Percentiles rank a stretch among this genome's conserved stretches.
Evolutionary conservation across 2,113 vertebrate species (phyloP).

Genomic region (Ciconia maguari): DNA sequence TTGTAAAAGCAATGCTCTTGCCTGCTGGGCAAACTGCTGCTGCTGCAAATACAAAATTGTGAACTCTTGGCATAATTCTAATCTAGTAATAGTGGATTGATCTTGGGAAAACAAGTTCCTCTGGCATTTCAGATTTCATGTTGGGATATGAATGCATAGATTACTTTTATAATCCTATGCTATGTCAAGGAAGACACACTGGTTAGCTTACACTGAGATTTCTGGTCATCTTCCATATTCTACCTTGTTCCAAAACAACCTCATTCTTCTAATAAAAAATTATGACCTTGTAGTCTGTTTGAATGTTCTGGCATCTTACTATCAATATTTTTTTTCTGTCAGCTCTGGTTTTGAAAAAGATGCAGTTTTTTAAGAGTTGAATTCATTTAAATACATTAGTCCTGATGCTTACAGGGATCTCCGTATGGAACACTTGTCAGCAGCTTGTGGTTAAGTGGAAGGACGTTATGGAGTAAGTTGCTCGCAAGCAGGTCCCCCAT

Average conservation of each 20-base stretch:
- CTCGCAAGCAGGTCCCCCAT: not conserved
- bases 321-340: not conserved
- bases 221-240: not conserved
- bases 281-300: not conserved
- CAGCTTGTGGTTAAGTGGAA: not conserved
- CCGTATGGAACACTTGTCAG: not conserved
- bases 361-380: not conserved
- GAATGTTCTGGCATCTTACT: not conserved
- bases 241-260: not conserved
- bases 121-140: not conserved
- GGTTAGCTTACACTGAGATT: not conserved
- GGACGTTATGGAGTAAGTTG: not conserved
- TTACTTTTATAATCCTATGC: not conserved
- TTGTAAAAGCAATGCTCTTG: not conserved
- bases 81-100: not conserved
- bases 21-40: not conserved
- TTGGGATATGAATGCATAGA: not conserved
- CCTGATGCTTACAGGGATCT: not conserved
- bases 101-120: not conserved
- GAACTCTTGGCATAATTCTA: not conserved
- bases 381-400: not conserved
- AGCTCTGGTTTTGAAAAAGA: not conserved
- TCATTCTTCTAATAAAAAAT: not conserved
- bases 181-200: not conserved
- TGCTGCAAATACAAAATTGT: not conserved